Evolutionary conservation across 2,888 invertebrate species (phyloP), one percentile per base, ranked within the genome.

Genomic region (Dolichomitus sp.): DNA sequence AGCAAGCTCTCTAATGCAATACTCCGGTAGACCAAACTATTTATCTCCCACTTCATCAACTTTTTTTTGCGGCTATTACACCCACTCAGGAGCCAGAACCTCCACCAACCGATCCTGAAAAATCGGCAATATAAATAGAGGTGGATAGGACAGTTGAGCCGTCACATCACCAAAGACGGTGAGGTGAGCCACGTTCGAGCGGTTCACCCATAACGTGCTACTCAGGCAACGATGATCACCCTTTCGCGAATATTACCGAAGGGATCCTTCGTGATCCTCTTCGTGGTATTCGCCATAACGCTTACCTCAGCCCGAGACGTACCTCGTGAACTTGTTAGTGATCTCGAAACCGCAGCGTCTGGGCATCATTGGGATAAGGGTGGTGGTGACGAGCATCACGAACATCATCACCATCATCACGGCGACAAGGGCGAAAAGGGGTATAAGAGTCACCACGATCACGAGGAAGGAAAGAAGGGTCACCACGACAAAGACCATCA

Each of bases 391-490:
- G 96, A 96, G 85, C 95, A 96, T 83, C 95, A 96, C 84, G 95
- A 95, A 0, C 95, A 96, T 83, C 96, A 96, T 86, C 95, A 96
- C 87, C 94, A 95, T 78, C 95, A 95, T 40, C 95, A 96, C 84
- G 96, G 96, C 0, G 96, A 96, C 83, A 96, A 97, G 89, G 96
- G 96, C 0, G 96, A 96, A 85, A 97, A 97, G 85, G 96, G 96
- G 0, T 96, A 97, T 93, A 96, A 96, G 89, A 95, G 95, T 12
- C 95, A 96, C 82, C 96, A 97, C 89, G 95, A 96, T 77, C 95
- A 96, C 85, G 95, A 96, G 86, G 96, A 97, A 66, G 96, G 96
- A 4, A 95, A 96, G 86, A 97, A 96, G 89, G 97, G 97, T 0
- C 96, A 97, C 87, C 97, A 97, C 88, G 96, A 97, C 89, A 96